Evolutionary conservation across 2,888 invertebrate species (phyloP).

Genomic region (Tipula lateralis): DNA sequence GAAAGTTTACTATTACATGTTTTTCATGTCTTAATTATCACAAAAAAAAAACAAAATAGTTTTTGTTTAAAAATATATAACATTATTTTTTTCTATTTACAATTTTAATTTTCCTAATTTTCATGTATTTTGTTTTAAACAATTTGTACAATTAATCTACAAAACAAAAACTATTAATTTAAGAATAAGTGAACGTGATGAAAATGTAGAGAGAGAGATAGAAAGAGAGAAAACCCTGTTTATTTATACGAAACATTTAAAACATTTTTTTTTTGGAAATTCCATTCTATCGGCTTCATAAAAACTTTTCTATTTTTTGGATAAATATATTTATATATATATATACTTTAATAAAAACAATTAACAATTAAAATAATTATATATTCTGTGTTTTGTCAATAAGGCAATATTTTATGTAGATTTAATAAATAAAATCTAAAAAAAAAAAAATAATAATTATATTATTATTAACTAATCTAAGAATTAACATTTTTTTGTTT

Average conservation of each 20-base stretch:
- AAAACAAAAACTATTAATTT: background rate
- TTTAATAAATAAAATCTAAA: conserved; percentile 27
- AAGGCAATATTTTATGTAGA: conserved; percentile 26
- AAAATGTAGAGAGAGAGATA: background rate
- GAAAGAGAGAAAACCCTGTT: background rate
- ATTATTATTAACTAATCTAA: conserved; percentile 6
- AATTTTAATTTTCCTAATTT: background rate
- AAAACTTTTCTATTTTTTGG: conserved; percentile 3
- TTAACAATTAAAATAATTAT: conserved; percentile 24
- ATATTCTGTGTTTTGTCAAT: conserved; percentile 11
- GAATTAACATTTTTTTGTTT: conserved; percentile 26
- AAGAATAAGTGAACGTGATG: background rate
- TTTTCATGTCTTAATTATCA: conserved; percentile 21
- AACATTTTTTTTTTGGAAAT: conserved; percentile 3
- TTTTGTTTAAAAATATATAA: conserved; percentile 19
- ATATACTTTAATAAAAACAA: conserved; percentile 13
- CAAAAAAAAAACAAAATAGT: background rate
- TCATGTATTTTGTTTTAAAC: background rate
- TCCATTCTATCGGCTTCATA: conserved; percentile 19
- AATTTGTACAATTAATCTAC: conserved; percentile 4
- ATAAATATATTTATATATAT: background rate
- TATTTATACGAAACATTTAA: background rate
- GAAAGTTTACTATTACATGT: background rate
- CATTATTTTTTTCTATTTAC: background rate
- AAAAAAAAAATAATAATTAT: conserved; percentile 13